Conservation (phyloP, 2,113 vertebrate genomes). For the Tympanuchus pallidicinctus region DNA sequence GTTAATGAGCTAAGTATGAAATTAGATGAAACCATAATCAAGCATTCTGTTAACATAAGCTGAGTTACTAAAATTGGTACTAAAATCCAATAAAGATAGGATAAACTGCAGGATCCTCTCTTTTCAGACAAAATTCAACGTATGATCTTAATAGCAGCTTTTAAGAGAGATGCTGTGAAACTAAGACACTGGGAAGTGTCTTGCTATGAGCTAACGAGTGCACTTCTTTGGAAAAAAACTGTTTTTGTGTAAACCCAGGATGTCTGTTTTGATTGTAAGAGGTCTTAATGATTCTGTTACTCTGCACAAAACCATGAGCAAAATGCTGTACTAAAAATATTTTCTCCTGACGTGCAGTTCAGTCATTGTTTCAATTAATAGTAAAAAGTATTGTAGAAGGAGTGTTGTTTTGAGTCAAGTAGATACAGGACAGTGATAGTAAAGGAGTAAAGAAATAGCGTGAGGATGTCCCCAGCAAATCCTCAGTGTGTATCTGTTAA, state of each 20-base stretch:
- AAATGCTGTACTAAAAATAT: not conserved
- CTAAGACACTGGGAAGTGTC: not conserved
- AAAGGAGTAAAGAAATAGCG: not conserved
- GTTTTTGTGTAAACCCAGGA: not conserved
- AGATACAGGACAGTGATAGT: not conserved
- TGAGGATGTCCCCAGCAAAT: not conserved
- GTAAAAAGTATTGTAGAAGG: not conserved
- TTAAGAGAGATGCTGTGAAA: not conserved
- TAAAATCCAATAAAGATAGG: not conserved
- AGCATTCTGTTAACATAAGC: not conserved
- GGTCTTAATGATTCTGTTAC: not conserved
- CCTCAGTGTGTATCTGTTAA: fast-evolving
- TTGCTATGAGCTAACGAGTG: not conserved
- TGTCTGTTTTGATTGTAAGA: not conserved
- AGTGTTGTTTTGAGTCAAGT: not conserved
- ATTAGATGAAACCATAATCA: not conserved
- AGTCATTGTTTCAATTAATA: not conserved
- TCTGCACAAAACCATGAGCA: not conserved
- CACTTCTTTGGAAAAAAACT: not conserved
- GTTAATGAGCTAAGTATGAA: not conserved
- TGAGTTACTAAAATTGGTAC: not conserved
- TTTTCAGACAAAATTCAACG: not conserved
- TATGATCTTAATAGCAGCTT: not conserved
- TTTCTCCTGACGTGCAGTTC: not conserved
- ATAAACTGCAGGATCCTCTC: not conserved